Base-by-base conservation (phyloP, 1,140 invertebrate genomes). In the Anoplophora glabripennis region DNA sequence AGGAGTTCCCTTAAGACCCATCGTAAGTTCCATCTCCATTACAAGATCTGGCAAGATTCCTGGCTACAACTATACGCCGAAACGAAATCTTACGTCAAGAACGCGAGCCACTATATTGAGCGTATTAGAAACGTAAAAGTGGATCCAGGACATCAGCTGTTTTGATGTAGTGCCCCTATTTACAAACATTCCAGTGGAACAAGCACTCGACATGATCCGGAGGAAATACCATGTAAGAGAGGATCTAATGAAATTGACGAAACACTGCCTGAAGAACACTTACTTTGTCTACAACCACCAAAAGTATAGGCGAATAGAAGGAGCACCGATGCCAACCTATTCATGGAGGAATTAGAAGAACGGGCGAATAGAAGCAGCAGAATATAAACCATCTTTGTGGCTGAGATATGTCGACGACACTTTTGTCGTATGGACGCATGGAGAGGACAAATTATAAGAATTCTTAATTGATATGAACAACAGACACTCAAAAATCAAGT, bases 11-110 rank as follows among this genome's bases (percentile, higher is more conserved):
- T 28, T 28, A 5, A 28, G 21, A 28, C 21, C 21, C 21, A 28
- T 21, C 36, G 34, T 33, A 37, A 38, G 33, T 40, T 38, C 36
- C 18, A 21, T 47, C 18, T n/a, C 17, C 34, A 21, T 47, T 11
- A 33, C 45, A 33, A 47, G 12, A 47, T 47, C 45, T 47, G 34
- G 21, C 34, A 47, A 47, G 45, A 18, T 33, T 47, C 41, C 41
- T 53, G 38, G 17, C 12, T 38, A 15, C 9, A 38, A 53, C n/a
- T 15, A 33, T 53, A 21, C 15, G 33, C 49, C 21, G 21, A 28
- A 28, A 5, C 21, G 21, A 28, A 28, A 28, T 28, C 21, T 28
- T 28, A 28, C 3, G n/a, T n/a, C n/a, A n/a, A n/a, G n/a, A n/a
- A n/a, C n/a, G n/a, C n/a, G n/a, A n/a, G n/a, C n/a, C n/a, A n/a